Conservation (phyloP, 2,888 invertebrate genomes). For the Tipula unca region DNA sequence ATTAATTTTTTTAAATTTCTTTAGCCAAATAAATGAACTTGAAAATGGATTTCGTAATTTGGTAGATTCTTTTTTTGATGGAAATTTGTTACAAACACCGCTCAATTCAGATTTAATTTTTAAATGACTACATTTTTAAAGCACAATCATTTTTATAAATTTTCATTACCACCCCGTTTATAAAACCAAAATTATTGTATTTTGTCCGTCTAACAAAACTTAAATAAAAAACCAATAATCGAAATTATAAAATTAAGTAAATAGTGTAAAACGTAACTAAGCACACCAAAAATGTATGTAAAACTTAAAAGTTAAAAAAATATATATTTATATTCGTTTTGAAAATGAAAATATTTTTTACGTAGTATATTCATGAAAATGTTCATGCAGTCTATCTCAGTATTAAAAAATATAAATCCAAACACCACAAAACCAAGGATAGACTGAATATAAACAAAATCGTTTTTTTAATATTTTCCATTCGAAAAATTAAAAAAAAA, state of each 20-base stretch:
- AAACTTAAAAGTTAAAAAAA: neutral
- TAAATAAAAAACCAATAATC: neutral
- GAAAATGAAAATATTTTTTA: neutral
- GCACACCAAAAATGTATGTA: neutral
- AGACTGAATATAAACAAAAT: neutral
- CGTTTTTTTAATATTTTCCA: neutral
- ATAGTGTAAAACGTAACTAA: neutral
- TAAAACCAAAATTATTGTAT: neutral
- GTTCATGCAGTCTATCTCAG: neutral
- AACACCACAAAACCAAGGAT: neutral
- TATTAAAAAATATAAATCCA: neutral
- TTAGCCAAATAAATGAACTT: too few relatives aligned
- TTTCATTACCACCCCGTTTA: neutral
- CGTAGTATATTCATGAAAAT: neutral
- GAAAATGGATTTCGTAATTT: too few relatives aligned
- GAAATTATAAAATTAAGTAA: neutral
- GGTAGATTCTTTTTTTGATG: too few relatives aligned
- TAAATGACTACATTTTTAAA: too few relatives aligned
- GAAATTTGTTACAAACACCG: too few relatives aligned
- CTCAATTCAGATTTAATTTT: too few relatives aligned
- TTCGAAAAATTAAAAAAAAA: neutral
- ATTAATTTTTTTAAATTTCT: too few relatives aligned
- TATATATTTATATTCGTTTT: neutral
- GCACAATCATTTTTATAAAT: neutral
- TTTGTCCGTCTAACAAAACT: neutral